Percentiles rank a stretch among this genome's conserved stretches.
Conservation (phyloP, 37 sponge, comb jelly and placozoan species). For the Agelas oroides region DNA sequence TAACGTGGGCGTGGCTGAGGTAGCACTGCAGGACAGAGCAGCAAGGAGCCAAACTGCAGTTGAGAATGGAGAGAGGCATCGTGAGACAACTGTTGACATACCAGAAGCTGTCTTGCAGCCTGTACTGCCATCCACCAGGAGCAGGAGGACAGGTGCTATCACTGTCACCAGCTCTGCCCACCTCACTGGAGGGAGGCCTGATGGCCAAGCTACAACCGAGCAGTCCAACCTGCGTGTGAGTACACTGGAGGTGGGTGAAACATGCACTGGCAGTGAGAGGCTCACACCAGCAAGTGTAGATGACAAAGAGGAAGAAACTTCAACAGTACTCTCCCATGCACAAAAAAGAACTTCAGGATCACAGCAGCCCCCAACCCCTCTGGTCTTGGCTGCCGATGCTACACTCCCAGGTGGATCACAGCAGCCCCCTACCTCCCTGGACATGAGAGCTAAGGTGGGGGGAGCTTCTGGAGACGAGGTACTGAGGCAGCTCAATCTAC, state of each 20-base stretch:
- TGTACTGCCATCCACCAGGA: background rate
- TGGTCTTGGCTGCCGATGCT: too few species aligned
- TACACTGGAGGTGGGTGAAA: too few species aligned
- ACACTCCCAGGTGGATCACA: background rate
- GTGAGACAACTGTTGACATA: background rate
- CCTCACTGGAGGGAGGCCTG: background rate
- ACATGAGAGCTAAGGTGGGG: background rate
- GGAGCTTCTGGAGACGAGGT: background rate
- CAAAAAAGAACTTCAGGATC: too few species aligned
- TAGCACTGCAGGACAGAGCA: background rate
- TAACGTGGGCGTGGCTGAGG: conserved; percentile 23
- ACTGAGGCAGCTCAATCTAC: conserved; percentile 2
- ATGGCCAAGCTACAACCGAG: background rate
- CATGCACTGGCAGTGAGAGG: too few species aligned
- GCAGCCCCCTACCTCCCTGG: background rate
- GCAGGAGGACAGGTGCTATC: background rate
- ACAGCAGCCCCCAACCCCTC: too few species aligned
- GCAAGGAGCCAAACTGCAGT: background rate
- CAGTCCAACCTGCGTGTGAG: too few species aligned
- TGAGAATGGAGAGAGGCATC: too few species aligned
- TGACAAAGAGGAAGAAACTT: background rate
- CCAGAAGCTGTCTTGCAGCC: conserved; percentile 1
- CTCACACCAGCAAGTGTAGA: too few species aligned
- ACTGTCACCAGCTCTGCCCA: too few species aligned
- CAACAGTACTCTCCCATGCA: background rate